These are phyloP conservation scores for Psittacula echo DNA, from an alignment of 2,797 vertebrate species.

Conservation along the genomic window DNA sequence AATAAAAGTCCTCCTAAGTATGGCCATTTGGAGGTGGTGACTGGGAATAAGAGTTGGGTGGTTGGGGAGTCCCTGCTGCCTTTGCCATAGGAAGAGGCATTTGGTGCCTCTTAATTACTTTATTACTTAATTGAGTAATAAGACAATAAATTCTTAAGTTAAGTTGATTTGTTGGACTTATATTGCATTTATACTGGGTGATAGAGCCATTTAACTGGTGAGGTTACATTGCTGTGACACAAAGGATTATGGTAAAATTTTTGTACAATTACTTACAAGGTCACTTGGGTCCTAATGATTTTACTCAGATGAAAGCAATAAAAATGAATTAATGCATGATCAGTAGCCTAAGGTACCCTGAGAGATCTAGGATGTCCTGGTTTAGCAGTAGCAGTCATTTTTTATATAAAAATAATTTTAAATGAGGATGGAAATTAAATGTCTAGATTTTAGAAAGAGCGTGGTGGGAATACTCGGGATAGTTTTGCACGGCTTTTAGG, in stretches of 20 bases:
- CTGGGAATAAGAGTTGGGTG: background rate
- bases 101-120: background rate
- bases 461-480: background rate
- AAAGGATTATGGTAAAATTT: background rate
- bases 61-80: background rate
- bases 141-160: background rate
- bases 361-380: background rate
- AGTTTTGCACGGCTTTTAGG: background rate
- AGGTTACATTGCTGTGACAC: background rate
- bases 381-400: too few species aligned
- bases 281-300: background rate
- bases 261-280: background rate
- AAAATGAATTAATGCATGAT: slow-evolving; percentile 1
- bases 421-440: background rate
- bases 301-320: background rate
- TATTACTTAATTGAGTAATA: background rate
- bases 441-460: background rate
- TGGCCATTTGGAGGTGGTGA: background rate
- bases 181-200: background rate
- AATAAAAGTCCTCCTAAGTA: background rate
- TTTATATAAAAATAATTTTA: background rate
- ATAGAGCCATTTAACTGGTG: background rate
- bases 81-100: background rate
- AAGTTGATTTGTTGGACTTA: slow-evolving; percentile 5
- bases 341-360: background rate